Base-by-base conservation (phyloP, 2,797 vertebrate species). In the Xenentodon cancila region DNA sequence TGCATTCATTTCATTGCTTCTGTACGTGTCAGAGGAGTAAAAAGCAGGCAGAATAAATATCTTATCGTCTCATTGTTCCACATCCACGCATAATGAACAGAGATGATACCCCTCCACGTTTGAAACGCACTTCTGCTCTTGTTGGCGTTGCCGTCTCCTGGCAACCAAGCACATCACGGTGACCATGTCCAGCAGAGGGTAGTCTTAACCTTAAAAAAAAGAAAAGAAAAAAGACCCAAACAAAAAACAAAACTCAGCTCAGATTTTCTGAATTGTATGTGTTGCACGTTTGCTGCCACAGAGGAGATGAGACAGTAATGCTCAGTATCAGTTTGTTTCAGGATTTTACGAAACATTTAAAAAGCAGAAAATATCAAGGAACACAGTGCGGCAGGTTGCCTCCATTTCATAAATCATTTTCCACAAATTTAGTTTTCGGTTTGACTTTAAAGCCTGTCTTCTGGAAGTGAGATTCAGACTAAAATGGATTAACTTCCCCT, bases 121-220 rank as follows among this genome's bases (percentile, higher is more conserved):
- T 6, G 45, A 46, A 68, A 59, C 40, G 27, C 45, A n/a, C 19
- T 45, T 63, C 58, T 40, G 45, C 53, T 60, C 15, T 19, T n/a
- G 53, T 42, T 54, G 59, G 52, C 42, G 34, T 34, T 21, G 32
- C 43, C 3, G 17, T 59, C 58, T 62, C 45, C 19, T 32, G 44
- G 17, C 30, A 57, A 37, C 17, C 2, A 13, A 9, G 17, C 53
- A n/a, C 42, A 42, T 13, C 3, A 25, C 2, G 12, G 37, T 6
- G 18, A 12, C 19, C 3, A 5, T 19, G 62, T 59, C 90, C 90
- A 86, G 83, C 70, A 91, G 91, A 84, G 84, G 87, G 84, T 22
- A 82, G 82, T 80, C 68, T 86, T 72, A 51, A 49, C 43, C 69
- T 48, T 49, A 17, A 0, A 11, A 25, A 25, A 3, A 25, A 25